Conservation (phyloP, 2,888 invertebrate species). For the Dusona sp. region DNA sequence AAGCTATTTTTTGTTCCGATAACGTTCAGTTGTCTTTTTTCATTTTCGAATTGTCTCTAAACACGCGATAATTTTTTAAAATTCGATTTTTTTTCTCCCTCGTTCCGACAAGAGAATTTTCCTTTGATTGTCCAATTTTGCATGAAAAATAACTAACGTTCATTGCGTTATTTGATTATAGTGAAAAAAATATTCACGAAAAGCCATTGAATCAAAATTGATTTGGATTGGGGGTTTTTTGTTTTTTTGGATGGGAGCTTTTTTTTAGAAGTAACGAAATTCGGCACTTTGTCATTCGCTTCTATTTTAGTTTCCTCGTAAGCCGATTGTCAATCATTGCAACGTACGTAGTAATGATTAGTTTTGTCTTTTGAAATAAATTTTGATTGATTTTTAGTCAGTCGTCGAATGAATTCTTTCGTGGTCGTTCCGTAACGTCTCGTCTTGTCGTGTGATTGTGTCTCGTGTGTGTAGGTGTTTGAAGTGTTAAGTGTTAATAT, state of each 20-base stretch:
- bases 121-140: neutral
- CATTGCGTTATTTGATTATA: neutral
- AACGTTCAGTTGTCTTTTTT: neutral
- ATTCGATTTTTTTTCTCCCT: neutral
- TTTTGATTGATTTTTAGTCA: constrained; percentile 38
- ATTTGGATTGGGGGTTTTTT: constrained; percentile 8
- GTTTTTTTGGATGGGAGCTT: neutral
- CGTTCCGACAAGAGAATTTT: neutral
- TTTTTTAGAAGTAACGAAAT: constrained; percentile 72
- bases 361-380: neutral
- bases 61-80: neutral
- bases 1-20: constrained; percentile 1
- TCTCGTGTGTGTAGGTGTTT: constrained; percentile 32
- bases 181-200: neutral
- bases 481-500: constrained; percentile 46
- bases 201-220: constrained; percentile 71
- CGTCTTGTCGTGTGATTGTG: constrained; percentile 1
- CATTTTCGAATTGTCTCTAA: neutral
- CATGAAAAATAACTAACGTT: neutral
- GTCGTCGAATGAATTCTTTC: constrained; percentile 21
- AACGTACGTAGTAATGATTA: constrained; percentile 56
- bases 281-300: constrained; percentile 73
- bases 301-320: constrained; percentile 72
- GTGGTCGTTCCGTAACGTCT: constrained; percentile 20
- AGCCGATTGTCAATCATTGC: constrained; percentile 47